Conservation (phyloP, 2,113 vertebrate species). For the Copsychus sechellarum region DNA sequence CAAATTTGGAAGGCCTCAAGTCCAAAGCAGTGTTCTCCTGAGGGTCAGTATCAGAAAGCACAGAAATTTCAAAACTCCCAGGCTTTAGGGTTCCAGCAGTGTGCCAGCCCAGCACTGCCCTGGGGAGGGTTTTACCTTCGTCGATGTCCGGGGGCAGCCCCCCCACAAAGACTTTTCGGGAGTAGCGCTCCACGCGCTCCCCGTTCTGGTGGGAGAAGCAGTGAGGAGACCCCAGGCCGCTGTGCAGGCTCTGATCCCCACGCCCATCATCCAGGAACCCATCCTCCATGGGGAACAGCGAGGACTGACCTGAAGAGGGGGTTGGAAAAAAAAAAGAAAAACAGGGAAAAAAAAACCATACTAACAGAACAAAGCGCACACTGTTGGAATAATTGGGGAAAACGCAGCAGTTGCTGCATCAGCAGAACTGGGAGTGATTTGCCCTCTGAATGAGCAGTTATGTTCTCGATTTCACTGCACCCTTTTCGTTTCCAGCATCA, state of each 20-base stretch:
- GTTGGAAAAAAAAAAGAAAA: not conserved
- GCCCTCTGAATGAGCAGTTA: not conserved
- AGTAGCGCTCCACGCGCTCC: constrained; percentile 94
- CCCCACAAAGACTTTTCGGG: constrained; percentile 97
- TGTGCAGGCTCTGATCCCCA: constrained; percentile 88
- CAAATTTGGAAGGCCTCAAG: too few relatives aligned
- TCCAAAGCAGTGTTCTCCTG: too few relatives aligned
- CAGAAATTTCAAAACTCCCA: too few relatives aligned
- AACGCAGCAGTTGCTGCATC: not conserved
- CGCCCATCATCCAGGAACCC: constrained; percentile 95
- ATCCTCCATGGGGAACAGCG: constrained; percentile 97
- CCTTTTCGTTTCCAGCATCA: not conserved
- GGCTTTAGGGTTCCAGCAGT: not conserved
- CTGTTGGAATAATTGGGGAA: not conserved
- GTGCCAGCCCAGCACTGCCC: not conserved
- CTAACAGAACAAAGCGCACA: constrained; percentile 53
- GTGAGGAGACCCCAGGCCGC: constrained; percentile 91
- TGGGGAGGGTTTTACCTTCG: constrained; percentile 82
- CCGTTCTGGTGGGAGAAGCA: constrained; percentile 98
- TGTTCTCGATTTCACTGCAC: not conserved
- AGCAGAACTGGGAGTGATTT: not conserved
- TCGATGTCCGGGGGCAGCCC: constrained; percentile 97
- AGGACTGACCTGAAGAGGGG: constrained; percentile 87
- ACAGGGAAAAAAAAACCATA: constrained; percentile 33
- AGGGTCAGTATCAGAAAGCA: too few relatives aligned